Conservation (phyloP, 1,140 invertebrate species). For the Papilio polyxenes region DNA sequence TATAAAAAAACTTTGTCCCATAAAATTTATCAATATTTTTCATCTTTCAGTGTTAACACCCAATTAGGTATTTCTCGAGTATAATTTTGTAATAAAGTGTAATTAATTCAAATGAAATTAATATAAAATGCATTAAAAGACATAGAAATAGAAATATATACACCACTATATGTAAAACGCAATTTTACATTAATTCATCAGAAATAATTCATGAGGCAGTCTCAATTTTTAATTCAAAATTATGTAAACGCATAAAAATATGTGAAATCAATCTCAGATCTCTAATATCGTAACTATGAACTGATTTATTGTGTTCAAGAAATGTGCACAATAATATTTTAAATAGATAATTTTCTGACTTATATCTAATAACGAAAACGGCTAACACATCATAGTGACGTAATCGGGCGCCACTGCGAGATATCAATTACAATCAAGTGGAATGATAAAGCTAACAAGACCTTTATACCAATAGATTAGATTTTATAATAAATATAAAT, state of each 20-base stretch:
- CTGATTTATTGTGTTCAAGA: background rate
- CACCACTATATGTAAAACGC: background rate
- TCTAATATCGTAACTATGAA: background rate
- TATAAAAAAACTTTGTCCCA: too few species aligned
- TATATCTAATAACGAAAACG: background rate
- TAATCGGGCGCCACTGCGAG: background rate
- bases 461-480: background rate
- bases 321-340: too few species aligned
- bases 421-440: constrained; percentile 4
- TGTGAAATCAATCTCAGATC: background rate
- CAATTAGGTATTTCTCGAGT: too few species aligned
- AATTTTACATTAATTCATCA: background rate
- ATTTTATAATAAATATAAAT: background rate
- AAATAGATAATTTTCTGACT: background rate
- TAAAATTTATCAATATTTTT: too few species aligned
- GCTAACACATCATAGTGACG: background rate
- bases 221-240: background rate
- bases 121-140: background rate
- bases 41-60: too few species aligned
- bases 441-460: constrained; percentile 14
- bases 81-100: background rate
- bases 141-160: background rate
- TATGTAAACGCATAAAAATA: background rate
- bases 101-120: background rate
- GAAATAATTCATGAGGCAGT: background rate